These are phyloP conservation scores for Dipodomys merriami DNA, from an alignment of 2,113 vertebrate genomes.

Conservation along the genomic window DNA sequence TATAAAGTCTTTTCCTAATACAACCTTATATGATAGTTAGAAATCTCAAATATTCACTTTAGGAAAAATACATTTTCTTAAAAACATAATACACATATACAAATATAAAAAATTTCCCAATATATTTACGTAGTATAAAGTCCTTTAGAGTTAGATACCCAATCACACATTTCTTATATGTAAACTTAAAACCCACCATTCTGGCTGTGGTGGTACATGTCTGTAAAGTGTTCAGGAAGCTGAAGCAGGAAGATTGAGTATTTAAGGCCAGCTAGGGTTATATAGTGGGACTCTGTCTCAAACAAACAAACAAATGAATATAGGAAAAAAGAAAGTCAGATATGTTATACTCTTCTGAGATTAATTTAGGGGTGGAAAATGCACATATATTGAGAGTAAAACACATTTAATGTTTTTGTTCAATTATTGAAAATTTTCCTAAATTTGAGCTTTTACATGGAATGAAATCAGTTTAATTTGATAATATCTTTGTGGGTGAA, in stretches of 20 bases:
- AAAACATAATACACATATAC: not conserved
- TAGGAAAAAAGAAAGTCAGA: too few relatives aligned
- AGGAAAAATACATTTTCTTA: not conserved
- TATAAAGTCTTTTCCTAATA: not conserved
- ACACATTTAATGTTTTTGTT: constrained; percentile 36
- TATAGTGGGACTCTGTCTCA: too few relatives aligned
- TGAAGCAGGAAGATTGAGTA: too few relatives aligned
- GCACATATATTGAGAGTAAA: not conserved
- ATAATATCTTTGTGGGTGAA: constrained; percentile 48
- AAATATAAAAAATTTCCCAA: not conserved
- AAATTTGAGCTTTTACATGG: constrained; percentile 35
- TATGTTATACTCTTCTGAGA: not conserved
- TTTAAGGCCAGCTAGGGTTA: too few relatives aligned
- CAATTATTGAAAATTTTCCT: constrained; percentile 32
- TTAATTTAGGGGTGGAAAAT: not conserved
- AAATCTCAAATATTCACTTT: not conserved
- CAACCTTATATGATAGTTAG: not conserved
- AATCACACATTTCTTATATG: constrained; percentile 5
- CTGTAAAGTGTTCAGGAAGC: too few relatives aligned
- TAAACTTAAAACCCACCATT: not conserved
- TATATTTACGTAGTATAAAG: not conserved
- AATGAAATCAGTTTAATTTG: constrained; percentile 57
- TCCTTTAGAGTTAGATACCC: not conserved
- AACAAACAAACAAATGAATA: too few relatives aligned
- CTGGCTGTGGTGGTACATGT: too few relatives aligned